Evolutionary conservation across 2,113 vertebrate genomes (phyloP).

Genomic region (Platysternon megacephalum): DNA sequence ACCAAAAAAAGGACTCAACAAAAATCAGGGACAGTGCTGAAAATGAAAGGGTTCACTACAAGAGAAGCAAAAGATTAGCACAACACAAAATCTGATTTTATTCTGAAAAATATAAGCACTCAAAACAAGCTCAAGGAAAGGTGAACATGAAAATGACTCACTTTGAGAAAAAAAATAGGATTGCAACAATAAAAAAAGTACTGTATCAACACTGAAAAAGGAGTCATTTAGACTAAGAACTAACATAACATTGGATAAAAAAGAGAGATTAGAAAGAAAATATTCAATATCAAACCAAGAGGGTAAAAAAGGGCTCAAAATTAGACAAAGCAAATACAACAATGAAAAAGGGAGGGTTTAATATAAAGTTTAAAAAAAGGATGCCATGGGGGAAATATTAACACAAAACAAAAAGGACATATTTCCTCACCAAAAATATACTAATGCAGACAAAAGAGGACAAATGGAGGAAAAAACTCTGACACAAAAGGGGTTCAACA

Average conservation of each 20-base stretch:
- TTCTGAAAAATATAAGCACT: background rate
- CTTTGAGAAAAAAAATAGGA: conserved; percentile 13
- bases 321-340: background rate
- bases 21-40: background rate
- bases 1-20: background rate
- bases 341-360: background rate
- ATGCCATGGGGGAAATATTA: background rate
- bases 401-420: background rate
- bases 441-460: background rate
- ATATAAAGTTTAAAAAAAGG: background rate
- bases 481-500: background rate
- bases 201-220: background rate
- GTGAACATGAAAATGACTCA: conserved; percentile 20
- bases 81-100: background rate
- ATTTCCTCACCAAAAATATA: background rate
- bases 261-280: background rate
- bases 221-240: conserved; percentile 2
- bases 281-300: background rate
- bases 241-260: background rate
- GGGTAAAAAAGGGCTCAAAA: background rate
- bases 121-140: background rate
- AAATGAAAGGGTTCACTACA: background rate
- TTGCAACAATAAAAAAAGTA: conserved; percentile 42
- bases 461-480: background rate
- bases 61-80: conserved; percentile 1